phyloP scores from a whole-genome alignment of 2,888 invertebrate genomes.

The Cynaeus angustus region DNA sequence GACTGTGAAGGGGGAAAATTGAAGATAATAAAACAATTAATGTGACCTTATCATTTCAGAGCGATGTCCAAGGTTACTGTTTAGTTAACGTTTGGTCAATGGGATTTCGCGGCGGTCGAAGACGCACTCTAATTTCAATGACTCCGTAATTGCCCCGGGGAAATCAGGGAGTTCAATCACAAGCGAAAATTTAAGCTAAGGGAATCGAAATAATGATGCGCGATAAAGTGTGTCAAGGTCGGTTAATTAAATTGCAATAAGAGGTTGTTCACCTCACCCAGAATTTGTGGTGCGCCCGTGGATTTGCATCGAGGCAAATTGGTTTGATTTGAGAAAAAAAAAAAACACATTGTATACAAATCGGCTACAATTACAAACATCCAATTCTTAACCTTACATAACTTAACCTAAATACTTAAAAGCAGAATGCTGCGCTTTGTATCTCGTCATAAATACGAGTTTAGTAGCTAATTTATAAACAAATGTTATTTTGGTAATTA shows the following conservation, averaged over 20 bases:
- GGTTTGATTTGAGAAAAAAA: conserved; percentile 27
- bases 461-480: conserved; percentile 40
- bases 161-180: conserved; percentile 17
- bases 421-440: conserved; percentile 39
- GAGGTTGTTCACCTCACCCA: conserved; percentile 23
- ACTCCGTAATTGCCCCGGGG: conserved; percentile 33
- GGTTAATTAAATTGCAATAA: conserved; percentile 48
- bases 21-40: conserved; percentile 62
- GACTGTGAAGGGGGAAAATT: conserved; percentile 50
- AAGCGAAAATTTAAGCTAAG: neutral
- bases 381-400: conserved; percentile 52
- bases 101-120: conserved; percentile 29
- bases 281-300: too few relatives aligned
- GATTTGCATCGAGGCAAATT: conserved; percentile 41
- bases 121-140: conserved; percentile 33
- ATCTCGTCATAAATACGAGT: conserved; percentile 41
- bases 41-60: conserved; percentile 61
- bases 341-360: conserved; percentile 45
- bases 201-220: conserved; percentile 42
- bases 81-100: conserved; percentile 48
- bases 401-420: conserved; percentile 50
- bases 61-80: conserved; percentile 55
- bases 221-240: conserved; percentile 46
- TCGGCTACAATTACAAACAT: conserved; percentile 45
- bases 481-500: conserved; percentile 37